These are phyloP conservation scores for Brachionus manjavacas DNA, from an alignment of 1,140 invertebrate genomes.

Conservation along the genomic window DNA sequence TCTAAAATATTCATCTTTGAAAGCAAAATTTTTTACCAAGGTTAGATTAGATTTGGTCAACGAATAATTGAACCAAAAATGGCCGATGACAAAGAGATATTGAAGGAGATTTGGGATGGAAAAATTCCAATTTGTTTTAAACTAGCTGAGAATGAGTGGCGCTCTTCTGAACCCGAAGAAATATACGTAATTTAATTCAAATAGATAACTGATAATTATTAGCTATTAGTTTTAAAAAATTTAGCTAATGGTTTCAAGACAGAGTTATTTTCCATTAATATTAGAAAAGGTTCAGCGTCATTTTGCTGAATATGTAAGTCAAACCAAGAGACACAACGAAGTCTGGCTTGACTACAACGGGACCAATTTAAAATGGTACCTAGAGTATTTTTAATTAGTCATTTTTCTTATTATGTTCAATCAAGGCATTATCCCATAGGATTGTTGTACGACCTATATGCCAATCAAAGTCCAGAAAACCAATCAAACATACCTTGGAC, in stretches of 20 bases:
- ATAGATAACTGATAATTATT: not conserved
- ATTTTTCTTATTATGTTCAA: constrained; percentile 43
- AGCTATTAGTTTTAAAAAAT: constrained; percentile 41
- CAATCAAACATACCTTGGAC: constrained; percentile 76
- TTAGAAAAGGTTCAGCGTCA: constrained; percentile 91
- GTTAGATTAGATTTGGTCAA: not conserved
- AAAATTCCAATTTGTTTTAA: constrained; percentile 84
- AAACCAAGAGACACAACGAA: constrained; percentile 65
- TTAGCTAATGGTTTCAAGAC: constrained; percentile 80
- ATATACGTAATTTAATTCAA: constrained; percentile 29
- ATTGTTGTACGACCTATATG: constrained; percentile 79
- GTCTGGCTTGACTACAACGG: constrained; percentile 94
- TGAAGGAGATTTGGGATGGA: constrained; percentile 90
- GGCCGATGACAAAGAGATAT: constrained; percentile 84
- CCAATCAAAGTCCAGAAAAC: constrained; percentile 58
- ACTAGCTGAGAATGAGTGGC: constrained; percentile 71
- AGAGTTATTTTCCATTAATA: constrained; percentile 90
- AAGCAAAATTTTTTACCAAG: not conserved
- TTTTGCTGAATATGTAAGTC: constrained; percentile 74
- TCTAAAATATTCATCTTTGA: not conserved
- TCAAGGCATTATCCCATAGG: constrained; percentile 87
- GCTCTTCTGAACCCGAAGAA: constrained; percentile 18
- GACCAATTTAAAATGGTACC: constrained; percentile 79
- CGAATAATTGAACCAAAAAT: constrained; percentile 57
- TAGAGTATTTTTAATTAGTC: not conserved